Percentiles rank a stretch among this genome's conserved stretches.
These are phyloP conservation scores for Gymnodraco acuticeps DNA, from an alignment of 2,797 vertebrate species.

Conservation along the genomic window DNA sequence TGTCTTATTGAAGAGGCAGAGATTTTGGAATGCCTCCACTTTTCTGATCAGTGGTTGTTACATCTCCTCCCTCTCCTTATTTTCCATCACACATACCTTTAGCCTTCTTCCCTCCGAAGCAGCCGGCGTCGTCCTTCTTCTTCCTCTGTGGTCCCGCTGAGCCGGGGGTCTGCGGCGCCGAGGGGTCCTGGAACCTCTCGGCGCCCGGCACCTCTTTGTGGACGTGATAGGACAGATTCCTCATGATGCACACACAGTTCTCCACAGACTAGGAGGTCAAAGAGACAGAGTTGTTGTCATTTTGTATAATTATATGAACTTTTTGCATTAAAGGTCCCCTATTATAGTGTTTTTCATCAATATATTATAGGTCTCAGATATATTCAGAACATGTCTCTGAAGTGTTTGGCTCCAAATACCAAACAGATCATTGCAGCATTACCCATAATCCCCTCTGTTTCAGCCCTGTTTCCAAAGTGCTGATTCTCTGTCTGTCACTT, in stretches of 20 bases:
- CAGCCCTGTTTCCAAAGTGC: no score
- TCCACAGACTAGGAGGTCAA: slow-evolving; percentile 91
- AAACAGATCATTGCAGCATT: no score
- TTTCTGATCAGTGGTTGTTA: not conserved
- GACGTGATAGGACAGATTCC: slow-evolving; percentile 98
- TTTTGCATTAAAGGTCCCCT: no score
- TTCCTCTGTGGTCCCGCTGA: slow-evolving; percentile 90
- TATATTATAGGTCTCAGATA: no score
- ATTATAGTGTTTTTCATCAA: no score
- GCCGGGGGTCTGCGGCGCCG: slow-evolving; percentile 82
- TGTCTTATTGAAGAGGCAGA: slow-evolving; percentile 1
- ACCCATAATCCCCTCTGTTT: no score
- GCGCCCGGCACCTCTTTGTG: slow-evolving; percentile 99
- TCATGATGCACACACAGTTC: slow-evolving; percentile 99
- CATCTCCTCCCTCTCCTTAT: slow-evolving; percentile 9
- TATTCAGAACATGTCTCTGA: no score
- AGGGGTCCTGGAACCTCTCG: slow-evolving; percentile 92
- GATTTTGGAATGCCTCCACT: not conserved
- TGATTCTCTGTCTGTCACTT: no score
- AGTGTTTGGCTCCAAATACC: no score
- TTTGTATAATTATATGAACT: no score
- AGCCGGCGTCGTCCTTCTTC: slow-evolving; percentile 96
- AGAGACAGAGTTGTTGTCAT: not conserved
- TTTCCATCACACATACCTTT: slow-evolving; percentile 87
- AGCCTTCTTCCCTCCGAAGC: slow-evolving; percentile 97